phyloP scores from a whole-genome alignment of 2,888 invertebrate genomes.

The Mesoligia furuncula region DNA sequence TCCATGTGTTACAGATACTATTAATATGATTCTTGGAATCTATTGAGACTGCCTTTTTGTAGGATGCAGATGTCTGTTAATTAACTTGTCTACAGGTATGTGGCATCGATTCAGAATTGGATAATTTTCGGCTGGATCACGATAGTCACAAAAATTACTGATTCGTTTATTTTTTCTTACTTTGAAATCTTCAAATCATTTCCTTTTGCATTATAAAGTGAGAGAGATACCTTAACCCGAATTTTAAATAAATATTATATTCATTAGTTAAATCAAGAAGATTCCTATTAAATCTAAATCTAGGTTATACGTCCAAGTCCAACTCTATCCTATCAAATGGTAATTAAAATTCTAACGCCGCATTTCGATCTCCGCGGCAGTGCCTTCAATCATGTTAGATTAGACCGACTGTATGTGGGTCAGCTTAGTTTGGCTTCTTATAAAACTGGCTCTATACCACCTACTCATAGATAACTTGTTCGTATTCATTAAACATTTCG shows the following conservation, averaged over 20 bases:
- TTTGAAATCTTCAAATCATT: neutral
- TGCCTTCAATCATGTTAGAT: slow-evolving; percentile 78
- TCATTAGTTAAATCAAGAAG: slow-evolving; percentile 12
- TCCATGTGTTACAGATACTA: neutral
- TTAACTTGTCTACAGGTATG: neutral
- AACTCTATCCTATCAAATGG: slow-evolving; percentile 70
- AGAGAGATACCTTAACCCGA: neutral
- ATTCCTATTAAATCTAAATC: slow-evolving; percentile 36
- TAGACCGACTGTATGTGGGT: slow-evolving; percentile 80
- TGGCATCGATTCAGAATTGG: neutral
- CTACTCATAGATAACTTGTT: slow-evolving; percentile 38
- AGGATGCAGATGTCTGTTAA: neutral
- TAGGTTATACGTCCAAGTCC: slow-evolving; percentile 49
- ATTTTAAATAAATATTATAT: neutral
- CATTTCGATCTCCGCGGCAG: slow-evolving; percentile 76
- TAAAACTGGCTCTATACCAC: slow-evolving; percentile 64
- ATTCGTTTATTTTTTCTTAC: neutral
- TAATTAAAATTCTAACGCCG: slow-evolving; percentile 82
- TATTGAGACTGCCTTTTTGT: neutral
- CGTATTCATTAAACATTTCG: slow-evolving; percentile 37
- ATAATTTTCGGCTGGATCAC: neutral
- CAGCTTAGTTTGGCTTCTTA: slow-evolving; percentile 77
- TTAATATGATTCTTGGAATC: neutral
- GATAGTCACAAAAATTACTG: neutral
- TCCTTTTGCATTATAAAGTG: neutral